A percentile compares a stretch with the other conserved stretches of the same genome.
phyloP scores from a whole-genome alignment of 37 sponge, comb jelly and placozoan genomes.

The Chondrilla cf. caribensis region DNA sequence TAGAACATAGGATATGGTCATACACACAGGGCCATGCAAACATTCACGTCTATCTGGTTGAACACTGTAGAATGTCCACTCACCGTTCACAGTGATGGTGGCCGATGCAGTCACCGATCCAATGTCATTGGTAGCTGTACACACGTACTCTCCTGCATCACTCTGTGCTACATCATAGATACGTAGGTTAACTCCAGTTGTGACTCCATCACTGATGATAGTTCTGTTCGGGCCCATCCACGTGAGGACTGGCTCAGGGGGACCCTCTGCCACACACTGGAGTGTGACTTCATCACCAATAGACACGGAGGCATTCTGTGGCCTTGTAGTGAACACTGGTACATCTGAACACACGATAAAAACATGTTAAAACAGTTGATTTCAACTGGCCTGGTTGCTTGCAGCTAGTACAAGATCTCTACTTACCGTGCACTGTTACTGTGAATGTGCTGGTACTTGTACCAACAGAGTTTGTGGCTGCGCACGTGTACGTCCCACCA shows the following conservation, averaged over 20 bases:
- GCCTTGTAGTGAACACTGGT: constrained; percentile 35
- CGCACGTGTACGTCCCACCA: constrained; percentile 49
- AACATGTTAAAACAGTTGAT: background rate
- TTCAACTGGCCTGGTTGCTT: background rate
- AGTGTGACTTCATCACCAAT: constrained; percentile 36
- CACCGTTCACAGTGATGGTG: constrained; percentile 40
- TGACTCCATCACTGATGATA: background rate
- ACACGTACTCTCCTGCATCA: constrained; percentile 48
- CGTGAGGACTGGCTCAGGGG: constrained; percentile 17
- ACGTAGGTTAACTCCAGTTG: background rate
- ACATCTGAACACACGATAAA: constrained; percentile 1
- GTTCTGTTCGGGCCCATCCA: constrained; percentile 30
- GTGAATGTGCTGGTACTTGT: constrained; percentile 5
- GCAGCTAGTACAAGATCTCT: no score
- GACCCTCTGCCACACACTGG: constrained; percentile 32
- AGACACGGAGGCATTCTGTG: background rate
- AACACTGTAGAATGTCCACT: no score
- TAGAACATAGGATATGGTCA: background rate
- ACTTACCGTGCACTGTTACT: constrained; percentile 41
- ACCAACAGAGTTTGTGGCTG: constrained; percentile 38
- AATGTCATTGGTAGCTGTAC: constrained; percentile 37
- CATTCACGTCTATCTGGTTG: no score
- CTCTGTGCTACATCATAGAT: background rate
- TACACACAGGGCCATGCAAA: no score
- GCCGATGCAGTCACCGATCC: constrained; percentile 18